Base-by-base conservation (phyloP, 2,797 vertebrate genomes). In the Coranthus polyacanthus region DNA sequence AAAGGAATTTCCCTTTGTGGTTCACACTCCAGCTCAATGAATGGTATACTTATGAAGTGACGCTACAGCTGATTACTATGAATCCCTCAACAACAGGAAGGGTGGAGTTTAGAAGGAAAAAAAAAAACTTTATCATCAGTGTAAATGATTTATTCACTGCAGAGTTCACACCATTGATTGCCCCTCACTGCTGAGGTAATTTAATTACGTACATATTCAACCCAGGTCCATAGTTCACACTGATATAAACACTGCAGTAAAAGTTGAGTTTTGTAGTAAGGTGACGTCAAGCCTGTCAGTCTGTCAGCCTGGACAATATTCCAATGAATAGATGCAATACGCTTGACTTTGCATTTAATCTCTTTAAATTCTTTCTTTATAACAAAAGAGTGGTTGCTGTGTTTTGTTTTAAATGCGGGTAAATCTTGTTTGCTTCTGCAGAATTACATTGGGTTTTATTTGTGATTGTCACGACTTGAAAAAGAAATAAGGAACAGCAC, bases 61-160 rank as follows among this genome's bases (percentile, higher is more conserved):
- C 61, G 36, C 13, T 53, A 56, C 64, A 75, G 72, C 75, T 86
- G 79, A 79, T 71, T 62, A 52, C 26, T 57, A 53, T 65, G 54
- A 73, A 42, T 81, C 75, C 62, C 44, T 68, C 45, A 75, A 45
- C 51, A 72, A 65, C 55, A 74, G 74, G 81, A 89, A 89, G 83
- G 83, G 86, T 82, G 87, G 83, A 83, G 84, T 79, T 29, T 36
- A 32, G 53, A 24, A 66, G 12, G 26, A 66, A 43, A 84, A 37
- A 45, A 41, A 68, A 59, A 46, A 63, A 11, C 68, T 57, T 26
- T 61, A 70, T 78, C 69, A 72, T 82, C 68, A 61, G 41, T 68
- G 86, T 87, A 71, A 92, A 88, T 91, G 83, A 94, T 88, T 93
- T 85, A 91, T 84, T 75, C 66, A 45, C 59, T 37, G 29, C 65